Evolutionary conservation across 2,888 invertebrate genomes (phyloP).

Genomic region (Laothoe populi): DNA sequence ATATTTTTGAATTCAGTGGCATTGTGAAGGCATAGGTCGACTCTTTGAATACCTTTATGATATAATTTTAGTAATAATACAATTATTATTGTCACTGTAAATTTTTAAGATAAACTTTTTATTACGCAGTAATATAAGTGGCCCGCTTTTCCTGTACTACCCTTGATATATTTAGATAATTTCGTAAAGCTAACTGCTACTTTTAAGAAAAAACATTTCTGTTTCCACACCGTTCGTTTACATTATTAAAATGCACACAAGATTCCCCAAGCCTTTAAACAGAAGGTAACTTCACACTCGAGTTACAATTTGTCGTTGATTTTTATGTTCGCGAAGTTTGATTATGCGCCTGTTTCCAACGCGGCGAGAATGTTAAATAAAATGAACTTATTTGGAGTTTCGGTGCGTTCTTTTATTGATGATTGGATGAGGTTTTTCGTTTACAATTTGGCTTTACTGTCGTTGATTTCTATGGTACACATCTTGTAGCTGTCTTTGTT

Average conservation of each 20-base stretch:
- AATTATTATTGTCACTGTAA: too few relatives aligned
- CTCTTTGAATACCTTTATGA: too few relatives aligned
- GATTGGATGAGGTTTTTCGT: conserved; percentile 56
- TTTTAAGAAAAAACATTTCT: too few relatives aligned
- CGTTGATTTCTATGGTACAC: conserved; percentile 37
- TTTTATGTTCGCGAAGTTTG: conserved; percentile 29
- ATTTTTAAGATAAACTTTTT: too few relatives aligned
- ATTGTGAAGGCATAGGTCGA: too few relatives aligned
- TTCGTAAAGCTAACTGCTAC: too few relatives aligned
- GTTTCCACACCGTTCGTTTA: not conserved
- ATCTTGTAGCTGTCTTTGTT: too few relatives aligned
- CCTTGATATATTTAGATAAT: too few relatives aligned
- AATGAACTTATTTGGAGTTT: conserved; percentile 38
- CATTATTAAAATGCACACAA: not conserved
- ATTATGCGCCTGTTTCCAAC: conserved; percentile 38
- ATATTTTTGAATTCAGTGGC: too few relatives aligned
- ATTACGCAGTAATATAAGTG: too few relatives aligned
- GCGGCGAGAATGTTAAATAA: conserved; percentile 38
- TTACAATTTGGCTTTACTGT: conserved; percentile 53
- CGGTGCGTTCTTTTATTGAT: conserved; percentile 49
- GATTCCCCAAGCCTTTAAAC: not conserved
- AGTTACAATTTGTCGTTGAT: conserved; percentile 48
- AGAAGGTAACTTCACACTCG: conserved; percentile 35
- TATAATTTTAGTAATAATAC: too few relatives aligned
- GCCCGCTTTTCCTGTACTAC: too few relatives aligned